Evolutionary conservation across 2,888 invertebrate genomes (phyloP).

Genomic region (Carabus problematicus): DNA sequence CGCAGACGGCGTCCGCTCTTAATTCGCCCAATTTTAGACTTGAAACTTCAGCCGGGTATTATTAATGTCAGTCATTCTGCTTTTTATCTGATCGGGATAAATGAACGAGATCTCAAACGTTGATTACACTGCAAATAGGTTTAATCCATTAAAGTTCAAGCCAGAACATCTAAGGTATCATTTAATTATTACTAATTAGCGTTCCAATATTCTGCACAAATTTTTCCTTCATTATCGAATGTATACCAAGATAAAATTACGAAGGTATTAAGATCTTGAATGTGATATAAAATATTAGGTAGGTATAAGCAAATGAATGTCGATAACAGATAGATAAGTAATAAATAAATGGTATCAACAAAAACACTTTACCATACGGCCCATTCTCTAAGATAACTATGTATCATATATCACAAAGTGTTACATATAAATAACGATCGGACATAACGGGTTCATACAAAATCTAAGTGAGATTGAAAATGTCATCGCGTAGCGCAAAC

Average conservation of each 20-base stretch:
- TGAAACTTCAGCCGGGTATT: constrained; percentile 7
- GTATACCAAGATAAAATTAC: too few relatives aligned
- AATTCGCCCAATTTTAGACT: constrained; percentile 10
- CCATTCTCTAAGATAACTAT: background rate
- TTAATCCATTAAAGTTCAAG: too few relatives aligned
- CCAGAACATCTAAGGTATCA: too few relatives aligned
- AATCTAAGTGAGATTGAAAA: constrained; percentile 19
- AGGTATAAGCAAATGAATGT: constrained; percentile 10
- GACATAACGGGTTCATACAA: constrained; percentile 16
- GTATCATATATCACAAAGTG: constrained; percentile 15
- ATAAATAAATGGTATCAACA: too few relatives aligned
- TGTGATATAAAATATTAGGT: too few relatives aligned
- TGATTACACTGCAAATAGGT: too few relatives aligned
- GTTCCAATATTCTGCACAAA: too few relatives aligned
- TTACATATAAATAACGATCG: constrained; percentile 9
- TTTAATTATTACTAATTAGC: too few relatives aligned
- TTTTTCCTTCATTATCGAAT: too few relatives aligned
- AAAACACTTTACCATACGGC: background rate
- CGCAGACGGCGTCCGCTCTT: constrained; percentile 7
- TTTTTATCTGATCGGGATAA: background rate
- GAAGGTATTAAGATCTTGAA: too few relatives aligned
- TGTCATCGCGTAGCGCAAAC: constrained; percentile 22
- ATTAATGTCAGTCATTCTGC: constrained; percentile 6
- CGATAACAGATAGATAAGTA: background rate
- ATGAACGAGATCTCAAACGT: too few relatives aligned